Evolutionary conservation across 2,888 invertebrate genomes (phyloP), one percentile per base, ranked within the genome.

Genomic region (Petrolisthes cinctipes): DNA sequence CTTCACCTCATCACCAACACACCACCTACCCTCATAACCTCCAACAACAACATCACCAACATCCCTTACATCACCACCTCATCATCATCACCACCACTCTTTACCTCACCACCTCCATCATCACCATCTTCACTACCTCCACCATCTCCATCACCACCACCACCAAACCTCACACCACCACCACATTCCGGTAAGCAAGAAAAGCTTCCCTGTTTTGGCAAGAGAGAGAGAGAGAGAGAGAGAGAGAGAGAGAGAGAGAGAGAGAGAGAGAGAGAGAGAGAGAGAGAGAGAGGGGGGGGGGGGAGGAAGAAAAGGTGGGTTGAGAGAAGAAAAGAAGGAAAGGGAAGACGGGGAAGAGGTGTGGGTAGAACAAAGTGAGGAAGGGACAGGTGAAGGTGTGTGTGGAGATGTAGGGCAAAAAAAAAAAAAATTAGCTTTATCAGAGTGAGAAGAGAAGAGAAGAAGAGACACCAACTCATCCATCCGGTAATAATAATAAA

Each of bases 221-320:
- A 61, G 61, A 9, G 61, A 61, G 17, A 14, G 61, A 14, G 61
- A 17, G 61, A 9, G 61, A 61, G 61, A 61, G 61, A 61, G 61
- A 61, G 61, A 61, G 61, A 84, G 14, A 84, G 37, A 84, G 14
- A 84, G 37, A 78, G 37, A 78, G 23, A 78, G 79, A 84, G 23
- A 84, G 23, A 84, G n/a, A 68, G 71, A 71, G 66, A 66, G 54
- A 79, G 79, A 54, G 54, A 51, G 79, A 79, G 79, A 79, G 79
- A 79, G 56, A 79, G 54, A 79, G 54, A 79, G 79, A 54, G 79
- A 79, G 79, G 37, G 56, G 37, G 79, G 37, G 79, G 37, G 79
- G 37, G 79, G 37, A 51, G 37, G 56, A 79, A 51, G 37, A n/a
- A 9, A 5, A 79, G 79, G 6, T 20, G 6, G 79, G 37, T 14